Percentiles rank a stretch among this genome's conserved stretches.
These are phyloP conservation scores for Rotaria macrura DNA, from an alignment of 2,888 invertebrate species.

Conservation along the genomic window DNA sequence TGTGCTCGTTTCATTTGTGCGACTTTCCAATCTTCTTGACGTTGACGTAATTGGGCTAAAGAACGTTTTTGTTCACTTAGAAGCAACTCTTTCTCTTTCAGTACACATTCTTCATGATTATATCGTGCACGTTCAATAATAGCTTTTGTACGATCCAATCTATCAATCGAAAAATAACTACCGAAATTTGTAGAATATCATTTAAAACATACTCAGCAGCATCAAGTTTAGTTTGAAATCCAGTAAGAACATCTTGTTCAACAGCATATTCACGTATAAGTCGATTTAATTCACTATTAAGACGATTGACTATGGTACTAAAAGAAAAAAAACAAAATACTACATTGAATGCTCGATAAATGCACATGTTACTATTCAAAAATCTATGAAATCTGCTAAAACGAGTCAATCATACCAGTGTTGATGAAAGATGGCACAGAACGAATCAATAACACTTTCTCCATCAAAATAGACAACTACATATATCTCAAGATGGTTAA, in stretches of 20 bases:
- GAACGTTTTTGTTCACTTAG: slow-evolving; percentile 23
- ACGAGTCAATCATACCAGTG: no score
- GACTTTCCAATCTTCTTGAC: slow-evolving; percentile 27
- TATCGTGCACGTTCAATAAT: slow-evolving; percentile 26
- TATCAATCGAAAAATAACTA: neutral
- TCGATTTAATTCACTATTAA: slow-evolving; percentile 26
- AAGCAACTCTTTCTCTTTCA: slow-evolving; percentile 18
- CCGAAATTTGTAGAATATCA: neutral
- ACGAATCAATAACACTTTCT: no score
- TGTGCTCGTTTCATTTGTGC: slow-evolving; percentile 21
- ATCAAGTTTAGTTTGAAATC: slow-evolving; percentile 18
- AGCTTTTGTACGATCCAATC: slow-evolving; percentile 24
- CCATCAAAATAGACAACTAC: no score
- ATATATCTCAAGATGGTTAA: no score
- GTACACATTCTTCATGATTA: neutral
- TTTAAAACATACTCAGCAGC: slow-evolving; percentile 24
- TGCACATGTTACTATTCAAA: no score
- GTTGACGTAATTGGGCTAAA: slow-evolving; percentile 8
- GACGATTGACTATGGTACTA: slow-evolving; percentile 25
- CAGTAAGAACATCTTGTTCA: slow-evolving; percentile 21
- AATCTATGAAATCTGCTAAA: no score
- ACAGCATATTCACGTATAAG: slow-evolving; percentile 18
- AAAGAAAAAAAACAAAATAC: neutral
- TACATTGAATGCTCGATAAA: no score
- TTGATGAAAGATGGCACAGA: no score